These are phyloP conservation scores for Caenorhabditis angaria DNA, from an alignment of 2,888 invertebrate species.

Conservation along the genomic window DNA sequence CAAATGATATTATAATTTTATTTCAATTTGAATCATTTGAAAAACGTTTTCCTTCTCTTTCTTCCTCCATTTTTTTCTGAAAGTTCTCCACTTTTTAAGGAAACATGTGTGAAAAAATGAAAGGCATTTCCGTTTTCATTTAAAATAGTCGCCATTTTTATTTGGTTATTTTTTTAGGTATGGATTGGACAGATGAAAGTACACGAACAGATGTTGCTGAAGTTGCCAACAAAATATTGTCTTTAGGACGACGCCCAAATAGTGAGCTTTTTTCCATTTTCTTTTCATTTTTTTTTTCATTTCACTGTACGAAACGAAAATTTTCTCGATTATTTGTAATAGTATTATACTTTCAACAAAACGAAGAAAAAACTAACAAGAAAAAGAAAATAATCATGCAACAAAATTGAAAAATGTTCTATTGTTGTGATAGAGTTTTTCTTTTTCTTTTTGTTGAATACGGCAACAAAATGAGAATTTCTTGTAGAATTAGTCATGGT, in stretches of 20 bases:
- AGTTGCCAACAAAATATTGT: slow-evolving; percentile 7
- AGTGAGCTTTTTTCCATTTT: slow-evolving; percentile 5
- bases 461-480: background rate
- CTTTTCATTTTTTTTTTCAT: slow-evolving; percentile 3
- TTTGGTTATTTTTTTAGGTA: background rate
- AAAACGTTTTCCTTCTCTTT: background rate
- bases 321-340: background rate
- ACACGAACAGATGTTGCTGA: slow-evolving; percentile 10
- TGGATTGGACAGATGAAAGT: slow-evolving; percentile 9
- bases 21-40: background rate
- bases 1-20: background rate
- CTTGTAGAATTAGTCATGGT: slow-evolving; percentile 10
- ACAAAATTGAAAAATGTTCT: background rate
- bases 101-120: too few relatives aligned
- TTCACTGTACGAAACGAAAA: background rate
- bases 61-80: background rate
- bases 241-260: slow-evolving; percentile 3
- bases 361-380: background rate
- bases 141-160: too few relatives aligned
- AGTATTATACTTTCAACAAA: background rate
- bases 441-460: background rate
- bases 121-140: too few relatives aligned
- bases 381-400: background rate
- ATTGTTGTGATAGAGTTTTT: slow-evolving; percentile 5
- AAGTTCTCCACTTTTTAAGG: too few relatives aligned